Evolutionary conservation across 2,113 vertebrate species (phyloP), one percentile per base, ranked within the genome.

Genomic region (Macroglossus sobrinus): DNA sequence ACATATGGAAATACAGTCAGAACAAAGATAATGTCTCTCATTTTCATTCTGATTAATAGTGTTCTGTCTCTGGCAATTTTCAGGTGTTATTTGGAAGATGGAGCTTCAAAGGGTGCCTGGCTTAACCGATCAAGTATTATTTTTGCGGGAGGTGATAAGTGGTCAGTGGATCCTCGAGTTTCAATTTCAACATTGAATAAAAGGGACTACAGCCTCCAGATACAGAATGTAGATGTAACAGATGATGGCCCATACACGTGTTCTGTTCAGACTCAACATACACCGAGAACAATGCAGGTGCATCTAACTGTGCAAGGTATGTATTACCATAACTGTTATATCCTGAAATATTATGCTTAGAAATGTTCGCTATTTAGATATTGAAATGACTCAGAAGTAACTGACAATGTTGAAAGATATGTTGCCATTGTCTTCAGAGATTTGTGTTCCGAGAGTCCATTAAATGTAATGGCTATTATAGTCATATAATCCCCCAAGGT

Each of bases 81-180:
- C 95, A 99, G 99, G 98, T 99, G 99, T 98, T 99, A 99, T 98
- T 98, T 99, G 98, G 99, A 99, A 98, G 99, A 99, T 98, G 99
- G 99, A 95, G 99, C 99, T 97, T 99, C 99, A 61, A 99, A 99
- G 98, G 99, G 99, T 95, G 99, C 99, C 97, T 99, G 99, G 99
- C 98, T 99, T 98, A 99, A 99, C 97, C 99, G 99, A 76, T 99
- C 99, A 6, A 99, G 99, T 98, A 99, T 99, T 97, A 99, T 99
- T 98, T 99, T 99, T 66, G 99, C 99, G 55, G 99, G 99, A 92
- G 98, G 98, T 0, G 99, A 99, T 98, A 99, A 99, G 98, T 99
- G 99, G 99, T 99, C 99, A 0, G 99, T 99, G 97, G 99, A 99
- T 55, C 99, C 99, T 12, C 99, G 99, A 0, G 99, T 99, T 59